Evolutionary conservation across 2,888 invertebrate genomes (phyloP).

Genomic region (Tenthredo mesomela): DNA sequence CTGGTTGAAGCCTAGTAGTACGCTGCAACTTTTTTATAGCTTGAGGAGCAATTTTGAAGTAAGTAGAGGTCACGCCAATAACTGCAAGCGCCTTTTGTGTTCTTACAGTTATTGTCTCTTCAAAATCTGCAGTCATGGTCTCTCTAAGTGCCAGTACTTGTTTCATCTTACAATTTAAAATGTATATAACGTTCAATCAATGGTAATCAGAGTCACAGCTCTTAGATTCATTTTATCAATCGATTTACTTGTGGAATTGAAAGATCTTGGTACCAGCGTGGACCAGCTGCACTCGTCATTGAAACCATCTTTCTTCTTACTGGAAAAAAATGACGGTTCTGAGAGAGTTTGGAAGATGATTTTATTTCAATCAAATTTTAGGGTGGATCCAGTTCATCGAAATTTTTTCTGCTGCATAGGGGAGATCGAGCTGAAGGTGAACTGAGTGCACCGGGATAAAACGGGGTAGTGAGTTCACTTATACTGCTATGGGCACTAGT

Average conservation of each 20-base stretch:
- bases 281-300: constrained; percentile 56
- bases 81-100: constrained; percentile 65
- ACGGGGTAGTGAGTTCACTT: no score
- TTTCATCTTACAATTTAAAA: constrained; percentile 62
- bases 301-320: constrained; percentile 51
- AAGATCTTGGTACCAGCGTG: constrained; percentile 69
- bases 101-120: constrained; percentile 66
- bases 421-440: not conserved
- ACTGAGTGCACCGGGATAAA: no score
- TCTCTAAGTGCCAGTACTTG: constrained; percentile 67
- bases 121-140: constrained; percentile 67
- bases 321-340: not conserved
- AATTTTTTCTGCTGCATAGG: not conserved
- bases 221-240: not conserved
- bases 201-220: not conserved
- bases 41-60: constrained; percentile 64
- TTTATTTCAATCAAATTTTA: not conserved
- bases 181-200: constrained; percentile 31
- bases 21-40: constrained; percentile 65
- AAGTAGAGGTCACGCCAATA: constrained; percentile 71
- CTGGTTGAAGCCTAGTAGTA: constrained; percentile 63
- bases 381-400: not conserved
- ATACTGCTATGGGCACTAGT: no score
- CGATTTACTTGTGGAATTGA: constrained; percentile 66
- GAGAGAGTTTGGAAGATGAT: not conserved